Percentiles rank a stretch among this genome's conserved stretches.
Conservation (phyloP, 2,888 invertebrate species). For the Lepidochitona cinerea region DNA sequence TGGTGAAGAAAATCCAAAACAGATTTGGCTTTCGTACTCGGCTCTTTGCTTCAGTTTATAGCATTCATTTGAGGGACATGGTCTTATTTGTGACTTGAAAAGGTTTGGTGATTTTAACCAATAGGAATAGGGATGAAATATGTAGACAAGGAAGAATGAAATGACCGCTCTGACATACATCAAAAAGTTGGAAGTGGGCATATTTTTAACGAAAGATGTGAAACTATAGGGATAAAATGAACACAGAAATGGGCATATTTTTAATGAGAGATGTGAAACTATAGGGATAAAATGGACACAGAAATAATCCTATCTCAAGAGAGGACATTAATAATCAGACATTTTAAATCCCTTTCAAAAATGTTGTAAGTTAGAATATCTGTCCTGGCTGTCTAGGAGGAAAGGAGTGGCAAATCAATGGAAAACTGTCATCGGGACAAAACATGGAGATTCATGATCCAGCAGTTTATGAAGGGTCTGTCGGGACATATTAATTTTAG, state of each 20-base stretch:
- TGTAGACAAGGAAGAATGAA: no score
- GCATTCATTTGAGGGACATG: no score
- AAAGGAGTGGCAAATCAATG: neutral
- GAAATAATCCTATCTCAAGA: neutral
- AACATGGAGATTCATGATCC: neutral
- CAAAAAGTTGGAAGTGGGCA: neutral
- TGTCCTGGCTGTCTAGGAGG: no score
- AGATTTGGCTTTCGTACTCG: no score
- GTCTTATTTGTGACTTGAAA: no score
- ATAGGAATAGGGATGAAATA: no score
- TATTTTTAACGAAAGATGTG: neutral
- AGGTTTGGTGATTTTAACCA: no score
- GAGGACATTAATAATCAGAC: neutral
- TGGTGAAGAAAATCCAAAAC: no score
- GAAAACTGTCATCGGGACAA: neutral
- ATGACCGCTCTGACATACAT: no score
- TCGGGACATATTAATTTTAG: neutral
- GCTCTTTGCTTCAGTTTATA: no score
- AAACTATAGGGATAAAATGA: neutral
- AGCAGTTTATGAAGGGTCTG: neutral
- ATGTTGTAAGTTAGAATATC: neutral
- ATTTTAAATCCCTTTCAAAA: no score
- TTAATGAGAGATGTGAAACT: neutral
- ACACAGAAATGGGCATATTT: neutral
- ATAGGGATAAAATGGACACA: neutral